phyloP scores from a whole-genome alignment of 2,113 vertebrate species.

The Sigmodon hispidus region DNA sequence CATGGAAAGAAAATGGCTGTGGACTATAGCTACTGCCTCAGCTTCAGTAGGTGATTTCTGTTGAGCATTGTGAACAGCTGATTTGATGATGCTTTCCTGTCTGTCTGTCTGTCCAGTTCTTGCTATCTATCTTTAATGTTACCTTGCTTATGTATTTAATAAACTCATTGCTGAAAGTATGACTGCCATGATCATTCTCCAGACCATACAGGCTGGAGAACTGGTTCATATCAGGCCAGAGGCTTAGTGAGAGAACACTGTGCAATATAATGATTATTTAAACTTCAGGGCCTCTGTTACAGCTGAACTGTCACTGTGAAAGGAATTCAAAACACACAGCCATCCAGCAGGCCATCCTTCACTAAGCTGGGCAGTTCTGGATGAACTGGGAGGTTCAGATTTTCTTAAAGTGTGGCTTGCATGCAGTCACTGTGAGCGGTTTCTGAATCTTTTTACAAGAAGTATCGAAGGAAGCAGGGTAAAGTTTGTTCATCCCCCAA shows the following conservation, averaged over 20 bases:
- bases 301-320: not conserved
- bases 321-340: not conserved
- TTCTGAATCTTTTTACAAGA: not conserved
- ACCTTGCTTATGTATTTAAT: too few species aligned
- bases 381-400: not conserved
- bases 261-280: not conserved
- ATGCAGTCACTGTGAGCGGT: not conserved
- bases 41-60: too few species aligned
- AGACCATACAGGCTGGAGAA: not conserved
- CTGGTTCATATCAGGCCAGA: not conserved
- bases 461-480: accelerated
- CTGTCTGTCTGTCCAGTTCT: not conserved
- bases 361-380: not conserved
- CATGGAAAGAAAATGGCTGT: not conserved
- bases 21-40: not conserved
- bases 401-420: not conserved
- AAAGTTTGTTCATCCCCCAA: not conserved
- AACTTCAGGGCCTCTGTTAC: not conserved
- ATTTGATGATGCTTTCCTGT: not conserved
- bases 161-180: not conserved
- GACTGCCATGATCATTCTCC: not conserved
- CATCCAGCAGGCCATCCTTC: not conserved
- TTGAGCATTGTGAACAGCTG: not conserved
- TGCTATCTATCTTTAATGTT: too few species aligned
- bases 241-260: not conserved